phyloP scores from a whole-genome alignment of 1,140 invertebrate species.

The Coenobita brevimanus region DNA sequence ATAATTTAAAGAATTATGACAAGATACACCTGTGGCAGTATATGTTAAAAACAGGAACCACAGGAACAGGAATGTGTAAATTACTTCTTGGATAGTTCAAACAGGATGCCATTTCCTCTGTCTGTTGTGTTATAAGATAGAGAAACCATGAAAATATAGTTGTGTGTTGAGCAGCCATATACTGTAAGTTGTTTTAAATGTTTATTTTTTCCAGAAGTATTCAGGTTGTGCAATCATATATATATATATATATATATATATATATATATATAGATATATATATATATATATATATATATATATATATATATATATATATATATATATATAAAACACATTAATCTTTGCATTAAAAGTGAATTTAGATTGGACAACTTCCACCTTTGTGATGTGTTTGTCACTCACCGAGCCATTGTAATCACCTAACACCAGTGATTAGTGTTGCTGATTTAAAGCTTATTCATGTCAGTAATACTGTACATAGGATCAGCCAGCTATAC shows the following conservation, averaged over 20 bases:
- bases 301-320: constrained; percentile 29
- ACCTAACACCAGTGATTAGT: no score
- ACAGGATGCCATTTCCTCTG: not conserved
- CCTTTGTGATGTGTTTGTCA: not conserved
- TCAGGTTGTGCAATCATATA: not conserved
- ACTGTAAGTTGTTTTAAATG: not conserved
- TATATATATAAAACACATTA: constrained; percentile 16
- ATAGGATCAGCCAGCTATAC: no score
- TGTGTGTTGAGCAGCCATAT: no score
- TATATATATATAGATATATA: no score
- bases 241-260: not conserved
- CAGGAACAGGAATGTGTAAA: no score
- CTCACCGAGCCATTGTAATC: no score
- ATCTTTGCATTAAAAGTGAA: not conserved
- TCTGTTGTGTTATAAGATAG: constrained; percentile 3
- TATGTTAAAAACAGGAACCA: no score
- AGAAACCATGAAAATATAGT: not conserved
- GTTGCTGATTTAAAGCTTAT: no score
- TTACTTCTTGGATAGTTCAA: no score
- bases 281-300: not conserved
- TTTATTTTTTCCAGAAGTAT: not conserved
- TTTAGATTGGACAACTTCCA: not conserved
- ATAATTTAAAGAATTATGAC: no score
- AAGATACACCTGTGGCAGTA: no score
- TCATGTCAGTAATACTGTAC: no score